These are phyloP conservation scores for Gallinago jamesoni DNA, from an alignment of 2,113 vertebrate genomes.

Conservation along the genomic window DNA sequence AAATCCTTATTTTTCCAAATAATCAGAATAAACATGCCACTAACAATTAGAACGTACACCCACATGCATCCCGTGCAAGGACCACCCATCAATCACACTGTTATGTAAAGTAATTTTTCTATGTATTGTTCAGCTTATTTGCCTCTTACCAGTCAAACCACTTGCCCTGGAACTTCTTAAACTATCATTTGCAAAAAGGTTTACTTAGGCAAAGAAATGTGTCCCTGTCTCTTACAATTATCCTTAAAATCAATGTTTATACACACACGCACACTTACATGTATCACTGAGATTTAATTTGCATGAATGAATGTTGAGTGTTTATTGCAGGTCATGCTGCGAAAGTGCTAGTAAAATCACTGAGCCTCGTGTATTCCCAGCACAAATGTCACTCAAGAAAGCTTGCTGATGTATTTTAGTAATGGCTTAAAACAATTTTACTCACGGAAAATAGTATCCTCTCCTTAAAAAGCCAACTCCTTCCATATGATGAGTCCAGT, in stretches of 20 bases:
- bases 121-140: background rate
- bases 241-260: background rate
- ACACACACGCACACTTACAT: background rate
- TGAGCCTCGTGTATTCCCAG: background rate
- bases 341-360: background rate
- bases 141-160: background rate
- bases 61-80: background rate
- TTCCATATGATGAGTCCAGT: background rate
- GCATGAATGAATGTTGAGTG: background rate
- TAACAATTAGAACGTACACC: background rate
- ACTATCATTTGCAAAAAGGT: background rate
- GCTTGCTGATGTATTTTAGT: background rate
- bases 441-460: background rate
- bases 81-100: background rate
- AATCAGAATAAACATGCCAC: background rate
- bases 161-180: background rate
- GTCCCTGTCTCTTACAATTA: background rate
- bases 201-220: background rate
- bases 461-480: background rate
- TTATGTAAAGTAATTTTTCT: background rate
- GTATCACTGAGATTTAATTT: background rate
- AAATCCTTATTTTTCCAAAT: background rate
- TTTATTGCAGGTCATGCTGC: background rate
- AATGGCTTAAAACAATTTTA: background rate
- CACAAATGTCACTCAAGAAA: background rate